phyloP scores from a whole-genome alignment of 2,797 vertebrate genomes.

The Huso huso region DNA sequence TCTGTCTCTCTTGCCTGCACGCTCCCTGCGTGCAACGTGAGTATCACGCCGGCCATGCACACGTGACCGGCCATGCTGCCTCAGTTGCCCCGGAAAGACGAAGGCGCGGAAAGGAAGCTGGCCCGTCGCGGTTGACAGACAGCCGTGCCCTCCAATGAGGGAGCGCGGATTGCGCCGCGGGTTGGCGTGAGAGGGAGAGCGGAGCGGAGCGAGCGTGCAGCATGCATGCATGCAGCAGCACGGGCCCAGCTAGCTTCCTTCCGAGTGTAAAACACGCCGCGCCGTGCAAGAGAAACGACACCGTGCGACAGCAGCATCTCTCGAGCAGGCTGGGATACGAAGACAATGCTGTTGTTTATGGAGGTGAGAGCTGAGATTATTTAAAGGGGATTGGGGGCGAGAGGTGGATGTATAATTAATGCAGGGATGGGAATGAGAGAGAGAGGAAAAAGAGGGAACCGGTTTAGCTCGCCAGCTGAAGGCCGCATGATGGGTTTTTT shows the following conservation, averaged over 20 bases:
- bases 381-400: no score
- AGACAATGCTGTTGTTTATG: conserved; percentile 31
- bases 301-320: neutral
- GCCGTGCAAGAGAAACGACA: neutral
- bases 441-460: no score
- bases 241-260: neutral
- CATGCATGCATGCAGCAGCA: neutral
- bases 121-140: neutral
- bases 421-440: no score
- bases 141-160: neutral
- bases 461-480: no score
- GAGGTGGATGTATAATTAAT: no score
- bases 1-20: no score
- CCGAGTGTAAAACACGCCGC: neutral
- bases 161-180: neutral
- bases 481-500: no score
- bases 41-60: no score
- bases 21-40: no score
- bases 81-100: no score
- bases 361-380: conserved; percentile 21
- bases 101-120: no score
- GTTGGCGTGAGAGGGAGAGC: neutral
- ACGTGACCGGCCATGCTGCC: neutral
- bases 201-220: neutral
- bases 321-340: neutral